A percentile compares a stretch with the other conserved stretches of the same genome.
phyloP scores from a whole-genome alignment of 1,140 invertebrate genomes.

The Hormaphis cornu region DNA sequence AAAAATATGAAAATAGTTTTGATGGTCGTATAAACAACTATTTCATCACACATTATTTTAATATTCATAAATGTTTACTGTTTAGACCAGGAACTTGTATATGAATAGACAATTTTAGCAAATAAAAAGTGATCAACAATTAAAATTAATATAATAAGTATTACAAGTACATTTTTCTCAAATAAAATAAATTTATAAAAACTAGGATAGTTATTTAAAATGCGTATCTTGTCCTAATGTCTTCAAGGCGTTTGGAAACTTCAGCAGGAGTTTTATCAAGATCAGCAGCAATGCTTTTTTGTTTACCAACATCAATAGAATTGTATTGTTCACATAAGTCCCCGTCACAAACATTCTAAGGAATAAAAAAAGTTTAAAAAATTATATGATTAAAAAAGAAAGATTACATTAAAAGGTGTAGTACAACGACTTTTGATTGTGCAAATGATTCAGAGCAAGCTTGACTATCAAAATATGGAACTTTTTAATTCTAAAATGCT shows the following conservation, averaged over 20 bases:
- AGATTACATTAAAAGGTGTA: too few relatives aligned
- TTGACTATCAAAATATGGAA: too few relatives aligned
- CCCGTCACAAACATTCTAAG: constrained; percentile 92
- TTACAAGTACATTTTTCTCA: not conserved
- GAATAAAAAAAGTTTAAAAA: not conserved
- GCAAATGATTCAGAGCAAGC: too few relatives aligned
- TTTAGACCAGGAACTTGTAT: not conserved
- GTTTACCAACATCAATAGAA: constrained; percentile 84
- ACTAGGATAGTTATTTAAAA: constrained; percentile 55
- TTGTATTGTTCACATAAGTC: constrained; percentile 99
- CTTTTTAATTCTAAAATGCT: too few relatives aligned
- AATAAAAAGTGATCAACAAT: not conserved
- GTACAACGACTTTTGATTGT: too few relatives aligned
- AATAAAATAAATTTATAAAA: constrained; percentile 7
- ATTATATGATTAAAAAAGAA: constrained; percentile 28
- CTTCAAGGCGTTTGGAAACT: constrained; percentile 91
- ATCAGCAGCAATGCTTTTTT: constrained; percentile 89
- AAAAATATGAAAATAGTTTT: too few relatives aligned
- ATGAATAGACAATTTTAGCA: not conserved
- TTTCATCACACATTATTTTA: too few relatives aligned
- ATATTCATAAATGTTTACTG: too few relatives aligned
- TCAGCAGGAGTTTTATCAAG: constrained; percentile 90
- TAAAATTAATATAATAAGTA: not conserved
- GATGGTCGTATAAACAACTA: too few relatives aligned
- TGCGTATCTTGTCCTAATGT: constrained; percentile 86